Evolutionary conservation across 2,113 vertebrate species (phyloP).

Genomic region (Xiphias gladius): DNA sequence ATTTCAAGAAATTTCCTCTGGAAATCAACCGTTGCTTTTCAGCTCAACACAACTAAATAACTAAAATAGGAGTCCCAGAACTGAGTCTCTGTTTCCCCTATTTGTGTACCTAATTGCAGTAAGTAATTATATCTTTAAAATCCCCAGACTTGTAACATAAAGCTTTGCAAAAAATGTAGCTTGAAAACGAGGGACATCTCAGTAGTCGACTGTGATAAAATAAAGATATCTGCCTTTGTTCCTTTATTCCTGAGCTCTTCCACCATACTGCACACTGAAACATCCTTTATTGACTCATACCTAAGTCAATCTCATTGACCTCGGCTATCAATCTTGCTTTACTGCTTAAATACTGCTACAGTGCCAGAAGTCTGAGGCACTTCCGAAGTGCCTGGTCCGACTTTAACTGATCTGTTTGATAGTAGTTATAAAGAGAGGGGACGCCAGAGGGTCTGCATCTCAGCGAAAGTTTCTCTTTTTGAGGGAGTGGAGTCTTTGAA

Average conservation of each 20-base stretch:
- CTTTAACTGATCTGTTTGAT: constrained; percentile 70
- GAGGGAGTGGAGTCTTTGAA: constrained; percentile 71
- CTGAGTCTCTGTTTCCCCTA: neutral
- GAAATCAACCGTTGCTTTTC: neutral
- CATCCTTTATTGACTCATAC: constrained; percentile 54
- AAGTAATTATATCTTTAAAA: neutral
- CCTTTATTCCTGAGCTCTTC: constrained; percentile 17
- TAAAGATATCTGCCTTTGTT: constrained; percentile 23
- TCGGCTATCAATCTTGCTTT: constrained; percentile 52
- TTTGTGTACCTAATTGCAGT: neutral
- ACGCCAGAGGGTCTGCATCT: constrained; percentile 60
- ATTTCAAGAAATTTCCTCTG: neutral
- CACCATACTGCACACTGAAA: constrained; percentile 18
- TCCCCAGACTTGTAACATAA: neutral
- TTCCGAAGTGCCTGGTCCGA: constrained; percentile 49
- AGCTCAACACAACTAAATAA: neutral
- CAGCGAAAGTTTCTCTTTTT: constrained; percentile 65
- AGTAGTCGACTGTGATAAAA: constrained; percentile 7
- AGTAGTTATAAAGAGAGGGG: constrained; percentile 57
- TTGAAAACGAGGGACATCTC: neutral
- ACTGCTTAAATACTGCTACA: constrained; percentile 60
- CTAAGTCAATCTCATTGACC: constrained; percentile 66
- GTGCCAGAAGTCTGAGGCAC: constrained; percentile 55
- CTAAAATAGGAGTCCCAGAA: neutral
- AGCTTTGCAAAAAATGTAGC: neutral